phyloP scores from a whole-genome alignment of 2,797 vertebrate genomes.

The Neoniphon sammara region DNA sequence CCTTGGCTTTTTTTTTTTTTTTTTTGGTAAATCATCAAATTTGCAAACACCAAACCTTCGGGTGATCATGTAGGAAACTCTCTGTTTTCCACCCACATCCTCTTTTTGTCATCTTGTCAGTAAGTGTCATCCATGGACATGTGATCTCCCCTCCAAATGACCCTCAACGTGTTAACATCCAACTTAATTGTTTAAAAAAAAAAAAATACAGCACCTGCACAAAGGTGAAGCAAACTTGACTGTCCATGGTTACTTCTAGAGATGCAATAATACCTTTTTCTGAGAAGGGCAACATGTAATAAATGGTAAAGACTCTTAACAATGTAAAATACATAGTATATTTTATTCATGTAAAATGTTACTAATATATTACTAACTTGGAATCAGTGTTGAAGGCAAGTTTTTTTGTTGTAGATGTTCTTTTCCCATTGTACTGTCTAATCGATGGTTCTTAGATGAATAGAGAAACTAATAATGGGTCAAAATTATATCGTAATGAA shows the following conservation, averaged over 20 bases:
- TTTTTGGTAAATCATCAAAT: conserved; percentile 7
- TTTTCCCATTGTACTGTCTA: conserved; percentile 70
- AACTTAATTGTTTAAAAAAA: conserved; percentile 54
- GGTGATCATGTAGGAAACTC: conserved; percentile 55
- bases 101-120: conserved; percentile 61
- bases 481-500: conserved; percentile 73
- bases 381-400: conserved; percentile 69
- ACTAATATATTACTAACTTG: conserved; percentile 79
- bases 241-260: conserved; percentile 70
- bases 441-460: conserved; percentile 74
- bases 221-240: conserved; percentile 38
- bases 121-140: conserved; percentile 71
- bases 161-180: conserved; percentile 63
- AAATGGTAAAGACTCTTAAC: conserved; percentile 77
- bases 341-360: conserved; percentile 82
- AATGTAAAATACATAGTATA: conserved; percentile 82
- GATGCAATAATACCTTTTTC: conserved; percentile 81
- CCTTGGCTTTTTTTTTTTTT: conserved; percentile 40
- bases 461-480: conserved; percentile 72
- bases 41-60: conserved; percentile 41
- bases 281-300: conserved; percentile 77
- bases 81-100: conserved; percentile 53
- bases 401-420: conserved; percentile 74
- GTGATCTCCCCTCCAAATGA: conserved; percentile 67
- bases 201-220: conserved; percentile 55